A percentile compares a stretch with the other conserved stretches of the same genome.
Evolutionary conservation across 2,888 invertebrate species (phyloP).

Genomic region (Syritta pipiens): DNA sequence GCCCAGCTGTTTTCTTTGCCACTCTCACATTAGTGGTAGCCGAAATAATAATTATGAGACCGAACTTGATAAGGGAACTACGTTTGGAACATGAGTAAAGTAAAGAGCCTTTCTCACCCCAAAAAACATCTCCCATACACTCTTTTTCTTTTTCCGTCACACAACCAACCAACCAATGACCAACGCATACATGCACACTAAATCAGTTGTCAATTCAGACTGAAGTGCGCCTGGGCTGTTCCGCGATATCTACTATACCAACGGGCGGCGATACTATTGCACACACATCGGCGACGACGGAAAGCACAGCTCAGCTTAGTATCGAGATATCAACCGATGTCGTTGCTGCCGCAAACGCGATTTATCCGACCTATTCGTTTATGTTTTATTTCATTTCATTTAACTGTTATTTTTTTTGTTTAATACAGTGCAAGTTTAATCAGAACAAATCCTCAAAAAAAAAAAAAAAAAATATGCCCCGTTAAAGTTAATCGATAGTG

Average conservation of each 20-base stretch:
- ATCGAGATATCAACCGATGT: slow-evolving; percentile 62
- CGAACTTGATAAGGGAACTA: background rate
- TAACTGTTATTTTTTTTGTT: no score
- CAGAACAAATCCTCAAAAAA: no score
- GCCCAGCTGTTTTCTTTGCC: slow-evolving; percentile 57
- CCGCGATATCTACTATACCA: slow-evolving; percentile 43
- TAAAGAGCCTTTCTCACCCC: slow-evolving; percentile 22
- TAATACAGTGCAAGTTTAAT: no score
- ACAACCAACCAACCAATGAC: slow-evolving; percentile 4
- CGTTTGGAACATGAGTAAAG: slow-evolving; percentile 8
- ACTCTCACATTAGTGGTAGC: slow-evolving; percentile 13
- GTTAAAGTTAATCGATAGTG: no score
- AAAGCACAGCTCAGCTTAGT: slow-evolving; percentile 62
- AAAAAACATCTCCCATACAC: slow-evolving; percentile 9
- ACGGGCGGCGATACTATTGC: slow-evolving; percentile 44
- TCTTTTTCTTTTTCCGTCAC: no score
- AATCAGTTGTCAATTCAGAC: slow-evolving; percentile 37
- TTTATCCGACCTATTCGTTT: slow-evolving; percentile 18
- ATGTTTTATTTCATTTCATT: slow-evolving; percentile 12
- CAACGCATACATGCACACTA: slow-evolving; percentile 34
- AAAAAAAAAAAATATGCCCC: no score
- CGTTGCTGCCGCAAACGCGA: slow-evolving; percentile 19
- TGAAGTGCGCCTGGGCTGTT: slow-evolving; percentile 61
- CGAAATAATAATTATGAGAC: slow-evolving; percentile 21
- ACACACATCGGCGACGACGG: slow-evolving; percentile 26